Evolutionary conservation across 2,113 vertebrate species (phyloP).

Genomic region (Oryzias curvinotus): DNA sequence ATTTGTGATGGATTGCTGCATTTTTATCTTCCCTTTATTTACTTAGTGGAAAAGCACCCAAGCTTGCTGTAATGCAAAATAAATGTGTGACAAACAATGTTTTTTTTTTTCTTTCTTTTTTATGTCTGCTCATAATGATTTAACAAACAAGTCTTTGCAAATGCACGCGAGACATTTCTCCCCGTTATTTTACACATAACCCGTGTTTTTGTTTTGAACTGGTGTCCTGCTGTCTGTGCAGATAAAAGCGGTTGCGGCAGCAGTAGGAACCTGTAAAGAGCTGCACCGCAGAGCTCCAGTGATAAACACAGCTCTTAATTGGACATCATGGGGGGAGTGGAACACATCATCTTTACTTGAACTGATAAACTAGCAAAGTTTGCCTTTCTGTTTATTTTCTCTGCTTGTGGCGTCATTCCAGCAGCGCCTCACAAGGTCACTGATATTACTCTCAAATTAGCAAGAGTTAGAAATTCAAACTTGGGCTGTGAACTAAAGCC

Average conservation of each 20-base stretch:
- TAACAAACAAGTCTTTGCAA: slow-evolving; percentile 62
- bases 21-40: slow-evolving; percentile 73
- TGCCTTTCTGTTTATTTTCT: slow-evolving; percentile 54
- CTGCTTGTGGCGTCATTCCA: slow-evolving; percentile 32
- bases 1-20: slow-evolving; percentile 79
- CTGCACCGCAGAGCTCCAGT: slow-evolving; percentile 35
- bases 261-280: slow-evolving; percentile 62
- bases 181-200: slow-evolving; percentile 51
- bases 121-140: slow-evolving; percentile 59
- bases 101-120: slow-evolving; percentile 18
- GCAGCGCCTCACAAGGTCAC: slow-evolving; percentile 47
- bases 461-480: slow-evolving; percentile 38
- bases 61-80: slow-evolving; percentile 69
- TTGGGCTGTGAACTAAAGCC: slow-evolving; percentile 30
- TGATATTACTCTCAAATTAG: slow-evolving; percentile 54
- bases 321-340: slow-evolving; percentile 62
- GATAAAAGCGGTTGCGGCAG: slow-evolving; percentile 61
- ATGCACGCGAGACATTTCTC: slow-evolving; percentile 28
- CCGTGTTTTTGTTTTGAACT: slow-evolving; percentile 67
- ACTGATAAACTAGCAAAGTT: slow-evolving; percentile 66
- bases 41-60: slow-evolving; percentile 56
- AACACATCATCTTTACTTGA: slow-evolving; percentile 55
- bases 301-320: slow-evolving; percentile 72
- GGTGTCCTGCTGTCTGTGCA: slow-evolving; percentile 62
- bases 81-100: slow-evolving; percentile 69